Evolutionary conservation across 2,113 vertebrate genomes (phyloP), one percentile per base, ranked within the genome.

Genomic region (Dascyllus trimaculatus): DNA sequence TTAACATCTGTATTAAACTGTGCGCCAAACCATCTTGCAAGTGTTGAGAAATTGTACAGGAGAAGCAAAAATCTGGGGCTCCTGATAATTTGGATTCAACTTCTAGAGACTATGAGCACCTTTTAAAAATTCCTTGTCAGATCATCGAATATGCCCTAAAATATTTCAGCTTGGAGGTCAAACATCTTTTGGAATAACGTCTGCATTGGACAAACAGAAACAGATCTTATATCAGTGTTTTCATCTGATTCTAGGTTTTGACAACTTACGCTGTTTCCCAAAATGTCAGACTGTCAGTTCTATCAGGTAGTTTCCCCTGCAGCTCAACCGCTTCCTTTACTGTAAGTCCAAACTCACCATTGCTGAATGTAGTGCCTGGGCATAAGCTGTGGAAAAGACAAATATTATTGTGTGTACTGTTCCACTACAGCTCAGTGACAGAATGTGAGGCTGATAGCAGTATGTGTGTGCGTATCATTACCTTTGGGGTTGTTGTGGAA

Each of bases 401-500:
- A 43, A 51, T 4, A 1, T 3, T 26, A 2, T 1, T 32, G 11
- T 53, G n/a, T 4, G 32, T 19, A 11, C 43, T 19, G 5, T 17
- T 32, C 38, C 13, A 35, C 8, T 56, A 0, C 58, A 57, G 54
- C 53, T 63, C 17, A 35, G 9, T 1, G 7, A 9, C 1, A 17
- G 18, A 8, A 35, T 9, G 32, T 10, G 32, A 35, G 32, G 32
- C 48, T n/a, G 48, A 17, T 40, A 7, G 26, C 26, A 6, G 7
- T 40, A 40, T 8, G 26, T 46, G 25, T 35, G 52, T 56, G 67
- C 43, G 65, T 11, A 22, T 19, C 0, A 2, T 13, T 61, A 93
- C 92, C 97, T 96, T 90, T 94, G 54, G 95, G 96, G 69, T 99
- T 98, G 89, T 95, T 96, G 93, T 99, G 96, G 92, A 99, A 99